Conservation (phyloP, 2,113 vertebrate genomes). For the Toxostoma redivivum region DNA sequence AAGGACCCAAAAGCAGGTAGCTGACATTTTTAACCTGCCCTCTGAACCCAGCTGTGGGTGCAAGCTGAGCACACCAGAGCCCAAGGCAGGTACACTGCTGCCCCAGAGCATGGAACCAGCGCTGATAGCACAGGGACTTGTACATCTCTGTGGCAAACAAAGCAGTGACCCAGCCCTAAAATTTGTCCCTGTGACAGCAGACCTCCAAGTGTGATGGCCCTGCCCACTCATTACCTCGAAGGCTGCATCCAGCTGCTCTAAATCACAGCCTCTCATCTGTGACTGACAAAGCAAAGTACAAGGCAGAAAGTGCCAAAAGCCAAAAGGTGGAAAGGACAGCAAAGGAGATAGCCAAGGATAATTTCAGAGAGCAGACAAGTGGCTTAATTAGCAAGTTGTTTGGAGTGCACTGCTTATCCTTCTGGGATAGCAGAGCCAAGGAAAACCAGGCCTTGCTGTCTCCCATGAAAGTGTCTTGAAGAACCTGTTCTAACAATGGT, state of each 20-base stretch:
- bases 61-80: not conserved
- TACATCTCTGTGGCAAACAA: not conserved
- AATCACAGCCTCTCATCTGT: not conserved
- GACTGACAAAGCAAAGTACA: not conserved
- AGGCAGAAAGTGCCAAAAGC: not conserved
- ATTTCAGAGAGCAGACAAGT: not conserved
- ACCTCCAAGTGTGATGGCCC: fast-evolving
- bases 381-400: not conserved
- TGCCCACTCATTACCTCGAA: not conserved
- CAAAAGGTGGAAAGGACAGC: not conserved
- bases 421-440: not conserved
- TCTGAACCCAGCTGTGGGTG: not conserved
- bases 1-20: fast-evolving
- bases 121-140: fast-evolving
- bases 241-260: not conserved
- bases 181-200: not conserved
- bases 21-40: not conserved
- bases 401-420: not conserved
- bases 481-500: not conserved
- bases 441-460: not conserved
- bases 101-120: fast-evolving
- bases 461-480: fast-evolving
- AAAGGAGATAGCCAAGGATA: not conserved
- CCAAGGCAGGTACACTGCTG: not conserved
- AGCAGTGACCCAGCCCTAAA: not conserved